Base-by-base conservation (phyloP, 1,140 invertebrate species). In the Cyclina sinensis region DNA sequence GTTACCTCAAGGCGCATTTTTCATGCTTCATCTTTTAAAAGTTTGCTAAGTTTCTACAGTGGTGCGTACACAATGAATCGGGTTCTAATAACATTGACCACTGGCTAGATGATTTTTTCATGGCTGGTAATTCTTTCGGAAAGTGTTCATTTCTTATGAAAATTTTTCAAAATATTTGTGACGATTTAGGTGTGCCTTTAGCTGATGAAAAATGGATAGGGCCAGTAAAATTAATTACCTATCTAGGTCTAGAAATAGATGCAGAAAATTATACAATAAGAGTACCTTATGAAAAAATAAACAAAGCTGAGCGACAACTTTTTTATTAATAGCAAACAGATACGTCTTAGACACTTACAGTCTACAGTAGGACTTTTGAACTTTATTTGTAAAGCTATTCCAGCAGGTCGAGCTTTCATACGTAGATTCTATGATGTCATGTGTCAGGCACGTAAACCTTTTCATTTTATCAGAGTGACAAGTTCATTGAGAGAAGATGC, bases 381-480 rank as follows among this genome's bases (percentile, higher is more conserved):
- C n/a, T 27, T 62, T 27, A 62, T 62, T n/a, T 62, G 5, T 62
- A 62, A n/a, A 62, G 57, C 57, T 62, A 57, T 57, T 21, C 51
- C 51, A 21, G 16, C 51, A 3, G 51, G 21, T 57, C 16, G 51
- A n/a, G 57, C 24, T 24, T 62, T 62, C n/a, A 18, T 62, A 4
- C 24, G 57, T 62, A 62, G 57, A n/a, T 24, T 62, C 27, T 62
- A 62, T 27, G 57, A 62, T 24, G 57, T 62, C 9, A 62, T 62
- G 57, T 62, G n/a, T 27, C 57, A 62, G 27, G 24, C 57, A 24
- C 18, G 27, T n/a, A 62, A 62, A 62, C n/a, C 21, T n/a, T 27
- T 7, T n/a, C 57, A 62, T 62, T 62, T 62, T 62, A 62, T 27
- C 18, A 62, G n/a, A 24, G 27, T 21, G 27, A 1, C 7, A 18